Conservation (phyloP, 2,888 invertebrate species). For the Leptogaster cylindrica region DNA sequence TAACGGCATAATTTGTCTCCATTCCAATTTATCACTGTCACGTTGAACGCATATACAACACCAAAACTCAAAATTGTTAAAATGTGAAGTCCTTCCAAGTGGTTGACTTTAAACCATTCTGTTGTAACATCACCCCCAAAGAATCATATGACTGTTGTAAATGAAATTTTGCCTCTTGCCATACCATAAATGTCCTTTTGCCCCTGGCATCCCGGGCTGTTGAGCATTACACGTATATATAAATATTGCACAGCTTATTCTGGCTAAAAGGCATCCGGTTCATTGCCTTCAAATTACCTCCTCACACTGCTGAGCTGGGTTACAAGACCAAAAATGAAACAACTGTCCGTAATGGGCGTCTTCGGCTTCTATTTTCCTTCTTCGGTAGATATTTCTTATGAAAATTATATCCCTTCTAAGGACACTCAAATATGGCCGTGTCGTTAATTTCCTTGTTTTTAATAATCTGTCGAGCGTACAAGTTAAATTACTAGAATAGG, state of each 20-base stretch:
- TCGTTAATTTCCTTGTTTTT: conserved; percentile 36
- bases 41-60: neutral
- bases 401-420: conserved; percentile 25
- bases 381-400: conserved; percentile 11
- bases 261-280: conserved; percentile 41
- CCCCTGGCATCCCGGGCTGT: neutral
- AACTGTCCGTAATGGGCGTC: conserved; percentile 29
- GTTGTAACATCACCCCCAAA: conserved; percentile 10
- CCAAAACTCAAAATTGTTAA: conserved; percentile 28
- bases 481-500: conserved; percentile 16
- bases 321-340: conserved; percentile 35
- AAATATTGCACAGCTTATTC: conserved; percentile 33
- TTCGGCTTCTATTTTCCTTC: neutral
- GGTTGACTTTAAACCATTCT: conserved; percentile 21
- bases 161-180: conserved; percentile 26
- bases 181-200: neutral
- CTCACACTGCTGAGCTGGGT: neutral
- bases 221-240: conserved; percentile 1
- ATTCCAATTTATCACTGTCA: conserved; percentile 35
- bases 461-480: conserved; percentile 28
- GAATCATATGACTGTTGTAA: conserved; percentile 26
- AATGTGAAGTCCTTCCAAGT: conserved; percentile 35
- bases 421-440: conserved; percentile 32
- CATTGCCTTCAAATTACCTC: conserved; percentile 47
- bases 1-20: conserved; percentile 38